A percentile compares a stretch with the other conserved stretches of the same genome.
Conservation (phyloP, 37 sponge, comb jelly and placozoan genomes). For the Beroe ovata region DNA sequence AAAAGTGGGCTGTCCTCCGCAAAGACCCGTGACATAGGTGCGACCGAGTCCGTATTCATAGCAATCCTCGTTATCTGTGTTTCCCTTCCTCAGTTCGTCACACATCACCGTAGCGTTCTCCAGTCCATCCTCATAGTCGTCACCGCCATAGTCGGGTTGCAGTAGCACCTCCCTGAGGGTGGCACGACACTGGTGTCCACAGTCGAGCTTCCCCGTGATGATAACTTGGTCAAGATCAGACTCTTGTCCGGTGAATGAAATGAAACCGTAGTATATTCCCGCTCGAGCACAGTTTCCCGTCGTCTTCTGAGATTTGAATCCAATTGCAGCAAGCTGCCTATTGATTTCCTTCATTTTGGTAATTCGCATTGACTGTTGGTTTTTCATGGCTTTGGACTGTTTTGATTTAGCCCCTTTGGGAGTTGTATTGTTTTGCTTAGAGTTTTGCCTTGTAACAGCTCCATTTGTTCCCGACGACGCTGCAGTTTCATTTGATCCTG, state of each 20-base stretch:
- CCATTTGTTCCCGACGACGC: too few relatives aligned
- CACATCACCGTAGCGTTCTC: conserved; percentile 16
- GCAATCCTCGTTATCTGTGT: not conserved
- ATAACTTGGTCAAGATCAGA: conserved; percentile 42
- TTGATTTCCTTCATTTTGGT: not conserved
- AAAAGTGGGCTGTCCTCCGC: conserved; percentile 24
- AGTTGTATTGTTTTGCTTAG: too few relatives aligned
- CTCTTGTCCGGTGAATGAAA: not conserved
- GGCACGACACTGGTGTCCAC: conserved; percentile 40
- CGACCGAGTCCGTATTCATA: conserved; percentile 1
- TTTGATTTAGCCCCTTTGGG: too few relatives aligned
- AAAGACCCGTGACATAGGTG: conserved; percentile 67
- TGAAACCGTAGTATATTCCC: not conserved
- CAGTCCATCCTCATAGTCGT: conserved; percentile 68
- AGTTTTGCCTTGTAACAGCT: too few relatives aligned
- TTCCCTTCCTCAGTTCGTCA: conserved; percentile 1
- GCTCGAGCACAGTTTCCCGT: conserved; percentile 22
- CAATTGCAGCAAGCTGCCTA: not conserved
- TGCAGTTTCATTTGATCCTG: too few relatives aligned
- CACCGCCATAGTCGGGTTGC: conserved; percentile 71
- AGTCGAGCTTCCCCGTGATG: not conserved
- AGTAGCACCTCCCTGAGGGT: conserved; percentile 67
- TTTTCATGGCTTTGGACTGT: too few relatives aligned
- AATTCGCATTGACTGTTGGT: too few relatives aligned
- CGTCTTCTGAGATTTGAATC: not conserved